These are phyloP conservation scores for Littorina saxatilis DNA, from an alignment of 1,140 invertebrate species.

Conservation along the genomic window DNA sequence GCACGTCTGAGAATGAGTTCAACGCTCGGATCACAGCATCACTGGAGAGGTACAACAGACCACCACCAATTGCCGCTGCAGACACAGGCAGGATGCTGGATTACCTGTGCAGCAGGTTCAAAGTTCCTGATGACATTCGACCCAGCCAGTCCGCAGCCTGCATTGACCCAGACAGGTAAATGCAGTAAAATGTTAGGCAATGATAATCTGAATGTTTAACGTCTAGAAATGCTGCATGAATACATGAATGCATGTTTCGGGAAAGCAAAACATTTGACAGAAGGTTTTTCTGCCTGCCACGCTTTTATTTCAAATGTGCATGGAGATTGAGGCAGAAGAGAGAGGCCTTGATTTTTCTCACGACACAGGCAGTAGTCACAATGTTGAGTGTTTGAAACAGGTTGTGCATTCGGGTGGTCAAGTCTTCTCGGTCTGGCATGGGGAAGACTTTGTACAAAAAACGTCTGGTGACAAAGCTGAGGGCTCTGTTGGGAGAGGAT, in stretches of 20 bases:
- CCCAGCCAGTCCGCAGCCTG: not conserved
- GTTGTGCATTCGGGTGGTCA: conserved; percentile 59
- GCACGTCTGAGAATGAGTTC: conserved; percentile 59
- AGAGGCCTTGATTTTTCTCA: too few relatives aligned
- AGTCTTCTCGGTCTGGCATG: conserved; percentile 66
- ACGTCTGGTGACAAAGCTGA: conserved; percentile 49
- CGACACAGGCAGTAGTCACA: too few relatives aligned
- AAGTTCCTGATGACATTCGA: not conserved
- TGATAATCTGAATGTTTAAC: not conserved
- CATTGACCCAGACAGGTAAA: not conserved
- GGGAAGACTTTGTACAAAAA: conserved; percentile 66
- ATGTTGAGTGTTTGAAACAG: not conserved
- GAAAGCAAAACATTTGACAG: too few relatives aligned
- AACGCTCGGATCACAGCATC: conserved; percentile 59
- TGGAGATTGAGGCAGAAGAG: too few relatives aligned
- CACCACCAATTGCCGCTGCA: conserved; percentile 4
- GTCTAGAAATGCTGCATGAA: not conserved
- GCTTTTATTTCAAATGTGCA: too few relatives aligned
- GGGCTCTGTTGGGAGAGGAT: not conserved
- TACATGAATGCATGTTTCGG: too few relatives aligned
- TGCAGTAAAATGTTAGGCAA: not conserved
- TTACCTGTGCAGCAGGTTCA: not conserved
- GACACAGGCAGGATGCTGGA: not conserved
- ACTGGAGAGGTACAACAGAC: conserved; percentile 56
- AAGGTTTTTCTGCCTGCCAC: too few relatives aligned